These are phyloP conservation scores for Limonius californicus DNA, from an alignment of 1,140 invertebrate species.

Conservation along the genomic window DNA sequence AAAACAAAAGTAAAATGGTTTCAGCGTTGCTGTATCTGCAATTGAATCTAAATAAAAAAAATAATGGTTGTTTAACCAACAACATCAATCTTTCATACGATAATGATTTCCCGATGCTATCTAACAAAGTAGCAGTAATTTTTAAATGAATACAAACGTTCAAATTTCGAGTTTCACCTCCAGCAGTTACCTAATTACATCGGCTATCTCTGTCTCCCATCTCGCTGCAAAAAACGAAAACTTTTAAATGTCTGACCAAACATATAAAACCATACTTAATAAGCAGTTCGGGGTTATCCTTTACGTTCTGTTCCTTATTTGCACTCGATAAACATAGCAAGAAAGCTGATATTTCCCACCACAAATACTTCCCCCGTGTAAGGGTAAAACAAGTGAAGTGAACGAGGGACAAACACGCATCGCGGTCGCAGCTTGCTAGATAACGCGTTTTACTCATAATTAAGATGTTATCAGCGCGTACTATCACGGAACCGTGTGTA, in stretches of 20 bases:
- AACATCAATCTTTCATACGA: too few relatives aligned
- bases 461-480: conserved; percentile 39
- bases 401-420: conserved; percentile 42
- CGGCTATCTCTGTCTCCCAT: background rate
- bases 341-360: conserved; percentile 1
- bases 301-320: background rate
- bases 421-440: conserved; percentile 39
- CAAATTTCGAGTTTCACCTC: background rate
- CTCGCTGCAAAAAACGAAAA: conserved; percentile 11
- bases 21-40: too few relatives aligned
- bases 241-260: conserved; percentile 10
- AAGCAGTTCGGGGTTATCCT: background rate
- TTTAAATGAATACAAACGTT: background rate
- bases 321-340: background rate
- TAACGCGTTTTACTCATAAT: conserved; percentile 46
- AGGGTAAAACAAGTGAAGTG: conserved; percentile 35
- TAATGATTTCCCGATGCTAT: too few relatives aligned
- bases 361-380: background rate
- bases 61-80: too few relatives aligned
- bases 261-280: conserved; percentile 2
- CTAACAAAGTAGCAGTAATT: background rate
- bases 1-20: too few relatives aligned
- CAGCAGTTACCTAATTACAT: background rate
- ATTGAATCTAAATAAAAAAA: too few relatives aligned
- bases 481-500: conserved; percentile 39